Conservation (phyloP, 2,797 vertebrate species). For the Scolopax bukidnonensis region DNA sequence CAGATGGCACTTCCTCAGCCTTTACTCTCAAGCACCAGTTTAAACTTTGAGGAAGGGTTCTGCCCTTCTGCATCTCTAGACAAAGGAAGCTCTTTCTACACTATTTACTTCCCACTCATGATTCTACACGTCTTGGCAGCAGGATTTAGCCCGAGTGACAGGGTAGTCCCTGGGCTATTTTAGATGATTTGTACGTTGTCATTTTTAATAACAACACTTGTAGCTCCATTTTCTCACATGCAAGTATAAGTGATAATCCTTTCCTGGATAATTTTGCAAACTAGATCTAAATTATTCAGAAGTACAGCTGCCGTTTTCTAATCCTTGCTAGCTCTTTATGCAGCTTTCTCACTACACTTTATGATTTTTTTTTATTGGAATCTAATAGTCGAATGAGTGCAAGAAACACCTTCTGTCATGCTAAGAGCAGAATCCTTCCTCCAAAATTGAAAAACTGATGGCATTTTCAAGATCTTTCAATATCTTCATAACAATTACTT, state of each 20-base stretch:
- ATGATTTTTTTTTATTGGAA: background rate
- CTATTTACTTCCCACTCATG: background rate
- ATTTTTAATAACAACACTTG: conserved; percentile 13
- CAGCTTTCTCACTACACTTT: background rate
- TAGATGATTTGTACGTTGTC: background rate
- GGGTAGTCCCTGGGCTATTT: background rate
- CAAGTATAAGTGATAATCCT: conserved; percentile 16
- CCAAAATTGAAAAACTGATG: background rate
- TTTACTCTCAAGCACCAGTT: background rate
- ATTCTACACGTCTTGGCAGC: background rate
- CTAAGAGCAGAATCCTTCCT: background rate
- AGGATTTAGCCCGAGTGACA: background rate
- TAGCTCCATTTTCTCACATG: conserved; percentile 8
- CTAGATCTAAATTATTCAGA: conserved; percentile 50
- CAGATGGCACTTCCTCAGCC: no score
- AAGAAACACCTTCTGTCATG: conserved; percentile 37
- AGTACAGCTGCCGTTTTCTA: conserved; percentile 51
- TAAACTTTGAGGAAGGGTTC: background rate
- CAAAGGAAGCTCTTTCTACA: background rate
- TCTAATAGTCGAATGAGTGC: background rate
- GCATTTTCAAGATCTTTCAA: background rate
- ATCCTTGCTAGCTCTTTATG: background rate
- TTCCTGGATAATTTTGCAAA: conserved; percentile 42
- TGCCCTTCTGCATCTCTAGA: background rate
- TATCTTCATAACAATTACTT: background rate